phyloP scores from a whole-genome alignment of 2,113 vertebrate species.

The Ceuthmochares aereus region DNA sequence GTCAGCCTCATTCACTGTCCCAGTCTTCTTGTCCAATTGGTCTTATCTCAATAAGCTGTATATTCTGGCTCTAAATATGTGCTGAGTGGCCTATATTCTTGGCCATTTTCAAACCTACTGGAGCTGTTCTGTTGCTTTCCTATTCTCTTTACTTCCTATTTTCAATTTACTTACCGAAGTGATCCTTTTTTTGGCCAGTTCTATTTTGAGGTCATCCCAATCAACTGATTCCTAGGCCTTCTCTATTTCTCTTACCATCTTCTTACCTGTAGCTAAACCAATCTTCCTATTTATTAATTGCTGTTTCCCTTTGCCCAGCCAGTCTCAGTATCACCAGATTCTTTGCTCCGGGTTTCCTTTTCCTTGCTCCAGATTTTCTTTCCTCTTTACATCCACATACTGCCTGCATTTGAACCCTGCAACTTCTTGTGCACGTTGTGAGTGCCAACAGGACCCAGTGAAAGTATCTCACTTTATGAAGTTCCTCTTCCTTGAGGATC shows the following conservation, averaged over 20 bases:
- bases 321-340: background rate
- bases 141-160: background rate
- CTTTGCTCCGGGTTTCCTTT: background rate
- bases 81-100: background rate
- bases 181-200: background rate
- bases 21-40: background rate
- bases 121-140: background rate
- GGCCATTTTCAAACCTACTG: background rate
- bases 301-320: background rate
- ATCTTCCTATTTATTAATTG: background rate
- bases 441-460: background rate
- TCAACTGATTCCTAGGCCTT: background rate
- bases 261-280: background rate
- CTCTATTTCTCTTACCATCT: background rate
- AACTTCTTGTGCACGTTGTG: background rate
- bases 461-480: background rate
- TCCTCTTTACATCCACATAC: rapidly evolving
- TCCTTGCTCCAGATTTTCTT: background rate
- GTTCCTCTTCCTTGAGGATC: background rate
- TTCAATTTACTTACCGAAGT: background rate
- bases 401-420: background rate
- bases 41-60: background rate
- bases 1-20: background rate
- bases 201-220: background rate
- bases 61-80: background rate